A percentile compares a stretch with the other conserved stretches of the same genome.
Evolutionary conservation across 1,140 invertebrate species (phyloP).

Genomic region (Zaprionus vittiger): DNA sequence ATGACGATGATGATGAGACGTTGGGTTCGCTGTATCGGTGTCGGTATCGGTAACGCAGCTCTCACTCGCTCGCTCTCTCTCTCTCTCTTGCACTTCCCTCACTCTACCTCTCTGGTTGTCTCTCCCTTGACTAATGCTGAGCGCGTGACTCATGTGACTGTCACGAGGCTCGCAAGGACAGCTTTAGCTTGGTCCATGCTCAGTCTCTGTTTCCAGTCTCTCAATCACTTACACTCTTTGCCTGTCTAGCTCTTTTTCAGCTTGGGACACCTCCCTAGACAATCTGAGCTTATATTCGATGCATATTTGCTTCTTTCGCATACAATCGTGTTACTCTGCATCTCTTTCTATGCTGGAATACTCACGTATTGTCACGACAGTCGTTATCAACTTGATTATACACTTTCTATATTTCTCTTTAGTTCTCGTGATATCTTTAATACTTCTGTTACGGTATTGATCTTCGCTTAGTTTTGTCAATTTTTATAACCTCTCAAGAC

Average conservation of each 20-base stretch:
- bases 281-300: no score
- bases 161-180: neutral
- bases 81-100: neutral
- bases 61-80: slow-evolving; percentile 1
- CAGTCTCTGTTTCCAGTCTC: neutral
- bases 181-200: neutral
- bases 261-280: no score
- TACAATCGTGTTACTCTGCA: neutral
- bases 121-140: slow-evolving; percentile 3
- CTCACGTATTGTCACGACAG: no score
- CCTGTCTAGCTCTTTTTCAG: no score
- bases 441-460: neutral
- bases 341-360: neutral
- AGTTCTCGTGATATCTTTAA: neutral
- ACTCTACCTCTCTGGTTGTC: neutral
- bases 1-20: slow-evolving; percentile 66
- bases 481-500: no score
- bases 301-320: no score
- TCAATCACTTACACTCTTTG: neutral
- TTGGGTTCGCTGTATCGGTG: slow-evolving; percentile 38
- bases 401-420: no score
- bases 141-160: slow-evolving; percentile 2
- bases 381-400: no score
- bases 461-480: no score
- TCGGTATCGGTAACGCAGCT: slow-evolving; percentile 31